phyloP scores from a whole-genome alignment of 2,888 invertebrate genomes.

The Sphaerolaimus hirsutus region DNA sequence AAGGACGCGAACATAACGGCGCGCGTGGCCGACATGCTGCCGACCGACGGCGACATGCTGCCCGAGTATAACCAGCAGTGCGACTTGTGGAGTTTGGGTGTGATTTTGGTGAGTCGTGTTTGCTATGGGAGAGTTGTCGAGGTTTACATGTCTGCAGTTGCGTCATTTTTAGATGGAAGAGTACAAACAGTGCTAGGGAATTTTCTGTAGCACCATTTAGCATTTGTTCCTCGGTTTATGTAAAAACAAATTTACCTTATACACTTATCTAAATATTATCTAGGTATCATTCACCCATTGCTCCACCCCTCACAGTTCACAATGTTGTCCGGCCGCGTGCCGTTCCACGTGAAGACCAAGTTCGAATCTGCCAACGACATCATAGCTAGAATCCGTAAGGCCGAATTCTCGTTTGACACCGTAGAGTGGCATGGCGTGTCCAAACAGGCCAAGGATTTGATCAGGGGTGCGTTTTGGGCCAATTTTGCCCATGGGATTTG shows the following conservation, averaged over 20 bases:
- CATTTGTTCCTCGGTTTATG: too few species aligned
- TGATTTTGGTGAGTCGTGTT: slow-evolving; percentile 45
- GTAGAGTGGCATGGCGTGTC: slow-evolving; percentile 49
- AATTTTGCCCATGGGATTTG: too few species aligned
- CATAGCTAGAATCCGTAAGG: slow-evolving; percentile 52
- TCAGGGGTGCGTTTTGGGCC: too few species aligned
- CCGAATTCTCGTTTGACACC: slow-evolving; percentile 51
- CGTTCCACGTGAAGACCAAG: slow-evolving; percentile 46
- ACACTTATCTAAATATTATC: neutral
- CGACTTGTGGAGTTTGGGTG: slow-evolving; percentile 85
- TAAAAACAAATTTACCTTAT: too few species aligned
- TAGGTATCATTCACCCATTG: neutral
- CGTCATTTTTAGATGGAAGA: too few species aligned
- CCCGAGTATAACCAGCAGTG: slow-evolving; percentile 58
- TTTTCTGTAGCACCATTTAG: too few species aligned
- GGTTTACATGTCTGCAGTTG: too few species aligned
- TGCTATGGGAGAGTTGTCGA: neutral
- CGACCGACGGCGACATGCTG: slow-evolving; percentile 30
- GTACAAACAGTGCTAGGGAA: too few species aligned
- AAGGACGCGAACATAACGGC: slow-evolving; percentile 25
- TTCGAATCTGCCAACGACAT: slow-evolving; percentile 48
- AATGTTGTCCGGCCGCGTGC: slow-evolving; percentile 61
- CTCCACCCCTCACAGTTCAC: slow-evolving; percentile 37
- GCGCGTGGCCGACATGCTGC: neutral
- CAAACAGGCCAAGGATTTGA: slow-evolving; percentile 46